phyloP scores from a whole-genome alignment of 2,888 invertebrate species.

The Pollenia amentaria region DNA sequence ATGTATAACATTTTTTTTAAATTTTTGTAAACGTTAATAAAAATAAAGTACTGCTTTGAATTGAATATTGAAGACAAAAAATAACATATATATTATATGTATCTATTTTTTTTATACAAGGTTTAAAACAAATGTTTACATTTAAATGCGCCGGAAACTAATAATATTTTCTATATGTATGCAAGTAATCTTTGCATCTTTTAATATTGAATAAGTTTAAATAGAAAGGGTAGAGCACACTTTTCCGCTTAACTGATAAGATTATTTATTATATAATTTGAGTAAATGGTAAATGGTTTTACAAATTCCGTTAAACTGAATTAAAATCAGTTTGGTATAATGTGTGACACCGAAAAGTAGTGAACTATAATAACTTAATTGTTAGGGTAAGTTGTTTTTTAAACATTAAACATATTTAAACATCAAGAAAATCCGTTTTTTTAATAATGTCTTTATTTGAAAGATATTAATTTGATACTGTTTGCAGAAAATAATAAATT shows the following conservation, averaged over 20 bases:
- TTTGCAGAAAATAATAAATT: too few relatives aligned
- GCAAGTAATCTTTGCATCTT: background rate
- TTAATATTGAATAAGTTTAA: slow-evolving; percentile 25
- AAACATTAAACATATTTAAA: slow-evolving; percentile 9
- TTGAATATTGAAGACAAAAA: slow-evolving; percentile 22
- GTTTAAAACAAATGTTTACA: background rate
- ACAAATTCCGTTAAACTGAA: slow-evolving; percentile 2
- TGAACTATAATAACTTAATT: background rate
- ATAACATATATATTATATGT: background rate
- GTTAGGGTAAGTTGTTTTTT: background rate
- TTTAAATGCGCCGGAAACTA: background rate
- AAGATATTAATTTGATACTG: too few relatives aligned
- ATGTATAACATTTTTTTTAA: slow-evolving; percentile 11
- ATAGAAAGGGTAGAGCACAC: slow-evolving; percentile 22
- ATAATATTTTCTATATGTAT: background rate
- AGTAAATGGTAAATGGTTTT: background rate
- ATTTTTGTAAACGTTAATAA: slow-evolving; percentile 25
- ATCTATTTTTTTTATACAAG: background rate
- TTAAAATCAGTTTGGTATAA: slow-evolving; percentile 8
- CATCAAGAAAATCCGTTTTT: background rate
- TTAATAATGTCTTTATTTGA: too few relatives aligned
- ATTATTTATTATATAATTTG: slow-evolving; percentile 34
- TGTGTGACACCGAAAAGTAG: slow-evolving; percentile 12
- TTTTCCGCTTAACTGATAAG: slow-evolving; percentile 48
- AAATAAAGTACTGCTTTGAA: slow-evolving; percentile 48